phyloP scores from a whole-genome alignment of 1,140 invertebrate genomes.

The Lordiphosa mommai region DNA sequence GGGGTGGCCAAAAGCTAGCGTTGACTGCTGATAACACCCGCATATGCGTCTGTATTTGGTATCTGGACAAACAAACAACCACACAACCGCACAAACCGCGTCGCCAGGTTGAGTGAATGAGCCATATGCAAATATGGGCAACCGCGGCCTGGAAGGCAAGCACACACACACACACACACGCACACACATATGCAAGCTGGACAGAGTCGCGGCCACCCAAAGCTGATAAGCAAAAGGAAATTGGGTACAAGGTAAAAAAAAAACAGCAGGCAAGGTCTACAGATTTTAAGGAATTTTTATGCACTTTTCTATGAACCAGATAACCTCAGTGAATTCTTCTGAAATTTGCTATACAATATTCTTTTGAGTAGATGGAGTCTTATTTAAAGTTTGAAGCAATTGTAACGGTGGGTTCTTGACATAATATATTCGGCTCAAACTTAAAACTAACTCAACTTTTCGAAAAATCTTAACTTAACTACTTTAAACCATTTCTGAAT shows the following conservation, averaged over 20 bases:
- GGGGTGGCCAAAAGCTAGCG: conserved; percentile 65
- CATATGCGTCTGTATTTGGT: conserved; percentile 50
- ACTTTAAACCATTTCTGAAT: too few species aligned
- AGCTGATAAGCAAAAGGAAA: conserved; percentile 56
- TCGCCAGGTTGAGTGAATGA: conserved; percentile 67
- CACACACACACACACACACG: conserved; percentile 30
- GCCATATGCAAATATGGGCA: conserved; percentile 70
- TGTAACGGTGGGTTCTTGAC: too few species aligned
- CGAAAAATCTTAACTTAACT: too few species aligned
- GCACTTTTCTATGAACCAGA: too few species aligned
- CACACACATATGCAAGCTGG: conserved; percentile 41
- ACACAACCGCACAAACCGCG: conserved; percentile 30
- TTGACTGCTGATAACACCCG: conserved; percentile 69
- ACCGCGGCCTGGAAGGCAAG: conserved; percentile 43
- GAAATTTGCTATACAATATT: too few species aligned
- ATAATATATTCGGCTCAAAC: too few species aligned
- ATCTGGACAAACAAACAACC: conserved; percentile 73
- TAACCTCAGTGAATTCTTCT: too few species aligned
- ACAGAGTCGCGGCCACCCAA: conserved; percentile 51
- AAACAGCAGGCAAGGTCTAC: not conserved
- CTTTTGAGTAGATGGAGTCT: too few species aligned
- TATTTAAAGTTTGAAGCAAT: too few species aligned
- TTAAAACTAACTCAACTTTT: too few species aligned
- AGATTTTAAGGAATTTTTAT: not conserved
- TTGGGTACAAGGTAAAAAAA: conserved; percentile 47